phyloP scores from a whole-genome alignment of 2,888 invertebrate species.

The Thera britannica region DNA sequence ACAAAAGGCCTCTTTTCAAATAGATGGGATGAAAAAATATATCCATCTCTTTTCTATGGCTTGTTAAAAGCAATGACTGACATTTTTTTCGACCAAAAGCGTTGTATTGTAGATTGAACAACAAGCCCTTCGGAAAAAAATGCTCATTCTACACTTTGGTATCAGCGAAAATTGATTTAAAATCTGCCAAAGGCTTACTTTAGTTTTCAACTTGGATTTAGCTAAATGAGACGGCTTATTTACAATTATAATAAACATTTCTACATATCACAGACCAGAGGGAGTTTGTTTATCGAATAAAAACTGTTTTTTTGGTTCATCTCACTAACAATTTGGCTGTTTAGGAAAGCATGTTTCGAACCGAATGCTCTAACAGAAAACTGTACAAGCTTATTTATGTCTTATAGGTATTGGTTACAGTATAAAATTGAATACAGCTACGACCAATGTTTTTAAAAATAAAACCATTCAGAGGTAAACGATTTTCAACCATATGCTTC shows the following conservation, averaged over 20 bases:
- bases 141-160: conserved; percentile 20
- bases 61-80: too few relatives aligned
- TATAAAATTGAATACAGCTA: conserved; percentile 9
- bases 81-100: too few relatives aligned
- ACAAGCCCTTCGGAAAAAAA: not conserved
- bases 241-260: conserved; percentile 34
- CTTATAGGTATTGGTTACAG: conserved; percentile 7
- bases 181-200: conserved; percentile 26
- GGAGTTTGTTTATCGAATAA: conserved; percentile 40
- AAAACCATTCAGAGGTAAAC: not conserved
- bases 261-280: conserved; percentile 67
- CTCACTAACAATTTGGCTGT: conserved; percentile 65
- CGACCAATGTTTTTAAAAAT: not conserved
- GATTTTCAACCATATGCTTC: conserved; percentile 6
- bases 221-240: conserved; percentile 25
- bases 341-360: conserved; percentile 50
- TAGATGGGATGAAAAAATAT: too few relatives aligned
- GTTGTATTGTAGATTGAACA: too few relatives aligned
- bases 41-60: too few relatives aligned
- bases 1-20: too few relatives aligned
- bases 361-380: conserved; percentile 11
- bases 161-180: conserved; percentile 20
- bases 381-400: conserved; percentile 3
- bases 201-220: conserved; percentile 30
- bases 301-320: conserved; percentile 33